Base-by-base conservation (phyloP, 2,888 invertebrate genomes). In the Drosophila macrospina region DNA sequence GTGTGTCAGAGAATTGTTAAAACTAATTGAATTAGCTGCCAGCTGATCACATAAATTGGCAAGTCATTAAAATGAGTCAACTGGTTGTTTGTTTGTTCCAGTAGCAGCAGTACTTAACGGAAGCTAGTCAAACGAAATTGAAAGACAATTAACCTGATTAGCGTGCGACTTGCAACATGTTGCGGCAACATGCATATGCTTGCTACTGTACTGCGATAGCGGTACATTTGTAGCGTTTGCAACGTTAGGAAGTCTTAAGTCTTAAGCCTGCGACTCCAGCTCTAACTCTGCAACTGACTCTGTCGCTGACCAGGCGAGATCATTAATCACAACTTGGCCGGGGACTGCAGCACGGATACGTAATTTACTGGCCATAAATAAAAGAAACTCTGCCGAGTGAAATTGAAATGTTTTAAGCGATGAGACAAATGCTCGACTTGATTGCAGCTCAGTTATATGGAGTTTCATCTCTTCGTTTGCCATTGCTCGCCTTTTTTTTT, bases 381-480 rank as follows among this genome's bases (percentile, higher is more conserved):
- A 85, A 85, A 82, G 77, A 85, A 86, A 88, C 75, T 44, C 69
- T 61, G 56, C 62, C 62, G 67, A 85, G 85, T 77, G 85, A 85
- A 85, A 85, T 85, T 88, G 87, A 85, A 85, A 86, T 85, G 87
- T 84, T 84, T 84, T 86, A 83, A 74, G 88, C 88, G 84, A 88
- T 88, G 88, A 88, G 84, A 84, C 84, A 84, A 84, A 84, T 84
- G 83, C 78, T 74, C 86, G 69, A 85, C 85, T 83, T 87, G 82
- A 83, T 83, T 83, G 78, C 81, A 65, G 69, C 72, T 50, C 66
- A 69, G 84, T 79, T 56, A 50, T 30, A 44, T 44, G 7, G 45
- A 32, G 10, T 47, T 34, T 41, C 32, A 34, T 28, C 13, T 52
- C 34, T 28, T 28, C 2, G 16, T 10, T 30, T 6, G 20, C 16